Evolutionary conservation across 2,797 vertebrate genomes (phyloP).

Genomic region (Simalia tracyae): DNA sequence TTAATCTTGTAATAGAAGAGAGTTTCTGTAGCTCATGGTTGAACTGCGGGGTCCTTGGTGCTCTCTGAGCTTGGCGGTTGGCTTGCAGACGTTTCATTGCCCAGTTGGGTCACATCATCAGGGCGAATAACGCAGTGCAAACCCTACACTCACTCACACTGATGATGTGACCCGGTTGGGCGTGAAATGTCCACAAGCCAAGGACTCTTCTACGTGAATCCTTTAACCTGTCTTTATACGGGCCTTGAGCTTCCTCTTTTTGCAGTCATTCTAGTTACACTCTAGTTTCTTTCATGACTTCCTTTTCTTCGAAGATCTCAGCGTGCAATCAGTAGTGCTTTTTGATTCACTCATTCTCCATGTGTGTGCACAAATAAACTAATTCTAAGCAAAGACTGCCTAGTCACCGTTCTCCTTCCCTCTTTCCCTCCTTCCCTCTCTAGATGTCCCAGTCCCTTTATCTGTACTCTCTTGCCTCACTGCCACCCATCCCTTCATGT

Average conservation of each 20-base stretch:
- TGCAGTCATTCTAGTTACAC: background rate
- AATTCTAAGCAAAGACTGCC: background rate
- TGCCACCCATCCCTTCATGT: background rate
- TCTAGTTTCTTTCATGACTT: too few relatives aligned
- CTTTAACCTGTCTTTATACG: background rate
- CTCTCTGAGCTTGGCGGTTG: background rate
- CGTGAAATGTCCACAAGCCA: background rate
- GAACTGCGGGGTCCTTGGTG: background rate
- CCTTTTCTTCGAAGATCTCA: background rate
- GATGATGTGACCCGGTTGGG: background rate
- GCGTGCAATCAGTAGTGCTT: accelerated
- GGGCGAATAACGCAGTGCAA: background rate
- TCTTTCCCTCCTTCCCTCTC: too few relatives aligned
- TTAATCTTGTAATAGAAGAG: background rate
- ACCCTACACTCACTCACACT: background rate
- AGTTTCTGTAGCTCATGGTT: too few relatives aligned
- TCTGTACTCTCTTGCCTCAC: background rate
- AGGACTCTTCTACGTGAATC: too few relatives aligned
- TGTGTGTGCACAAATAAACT: background rate
- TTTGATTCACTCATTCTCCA: background rate
- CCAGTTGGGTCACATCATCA: background rate
- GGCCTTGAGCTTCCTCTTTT: background rate
- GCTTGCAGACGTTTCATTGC: background rate
- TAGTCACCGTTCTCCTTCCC: too few relatives aligned
- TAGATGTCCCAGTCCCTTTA: background rate